Evolutionary conservation across 2,888 invertebrate genomes (phyloP), one percentile per base, ranked within the genome.

Genomic region (Drosophila multiciliata): DNA sequence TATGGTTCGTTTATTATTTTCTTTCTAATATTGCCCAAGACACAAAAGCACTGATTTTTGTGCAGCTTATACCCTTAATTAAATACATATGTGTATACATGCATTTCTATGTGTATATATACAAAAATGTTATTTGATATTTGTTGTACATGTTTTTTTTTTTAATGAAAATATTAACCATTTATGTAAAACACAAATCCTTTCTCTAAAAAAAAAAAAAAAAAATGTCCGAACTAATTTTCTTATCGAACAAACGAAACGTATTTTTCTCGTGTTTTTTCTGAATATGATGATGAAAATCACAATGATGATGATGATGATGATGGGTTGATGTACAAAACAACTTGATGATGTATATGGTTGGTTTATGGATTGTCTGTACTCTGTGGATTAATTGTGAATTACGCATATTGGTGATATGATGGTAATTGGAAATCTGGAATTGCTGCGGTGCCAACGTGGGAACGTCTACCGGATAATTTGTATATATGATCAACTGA

Each of bases 221-320:
- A 92, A 93, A 90, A 92, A 91, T 93, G 93, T 93, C 93, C 93
- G 93, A 93, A 93, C 93, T 92, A 93, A 92, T 93, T 93, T 93
- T 93, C 93, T 93, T 93, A 93, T 91, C 93, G 93, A 93, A 93
- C 91, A 93, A 93, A 92, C 93, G 93, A 93, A 92, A 93, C 93
- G 93, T 93, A 93, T 93, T 93, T 93, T 93, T 93, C 93, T 93
- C 93, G 93, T 93, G 93, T 93, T 93, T 92, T 92, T 92, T 92
- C 93, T 92, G 93, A 92, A 91, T 91, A 92, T 92, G 92, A 92
- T 92, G 92, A 91, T 92, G 95, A 94, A 88, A 80, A 92, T 90
- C 82, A 92, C 84, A 82, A 92, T 91, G 89, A 91, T 92, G 92
- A 91, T 91, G 91, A 91, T 91, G 91, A 92, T 88, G 87, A 81